Evolutionary conservation across 2,797 vertebrate species (phyloP), one percentile per base, ranked within the genome.

Genomic region (Acropternis orthonyx): DNA sequence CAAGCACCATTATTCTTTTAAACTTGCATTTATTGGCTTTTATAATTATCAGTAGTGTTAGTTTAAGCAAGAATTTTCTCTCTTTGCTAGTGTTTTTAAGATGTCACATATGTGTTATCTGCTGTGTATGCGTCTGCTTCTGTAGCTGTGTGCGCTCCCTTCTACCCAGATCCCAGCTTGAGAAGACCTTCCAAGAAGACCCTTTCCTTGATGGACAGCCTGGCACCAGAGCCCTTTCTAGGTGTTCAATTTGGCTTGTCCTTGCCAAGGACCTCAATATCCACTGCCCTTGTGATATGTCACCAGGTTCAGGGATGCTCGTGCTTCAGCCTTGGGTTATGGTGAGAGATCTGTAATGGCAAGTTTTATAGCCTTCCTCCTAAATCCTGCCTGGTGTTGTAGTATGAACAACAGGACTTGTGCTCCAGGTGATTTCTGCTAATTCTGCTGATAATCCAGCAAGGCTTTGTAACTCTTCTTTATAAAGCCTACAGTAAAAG

Each of bases 41-140:
- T 67, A 9, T 46, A 43, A 28, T 65, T 85, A 78, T 19, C 56
- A 49, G 8, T 8, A 55, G 37, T 32, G 49, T 49, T 37, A 74
- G n/a, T 86, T 69, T 78, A 44, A 76, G 27, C 46, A 43, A 59
- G n/a, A 82, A 5, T 92, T 69, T 85, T 20, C 37, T 30, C 28
- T 63, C 43, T 85, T 82, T 39, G 14, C 28, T 72, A 7, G n/a
- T 21, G 9, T 43, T 92, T 89, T 72, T 39, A 37, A 52, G 78
- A 32, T 71, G 24, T 16, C 0, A 0, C 5, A 4, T 74, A 8
- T 67, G 17, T 49, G 20, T 80, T 84, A 23, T 1, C 3, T 43
- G 10, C 30, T 68, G 32, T 49, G 23, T 37, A 3, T 61, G 4
- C 14, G 12, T 37, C 28, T 28, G 18, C 18, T 48, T 49, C 36